Percentiles rank a stretch among this genome's conserved stretches.
These are phyloP conservation scores for Cybosia mesomella DNA, from an alignment of 2,888 invertebrate genomes.

Conservation along the genomic window DNA sequence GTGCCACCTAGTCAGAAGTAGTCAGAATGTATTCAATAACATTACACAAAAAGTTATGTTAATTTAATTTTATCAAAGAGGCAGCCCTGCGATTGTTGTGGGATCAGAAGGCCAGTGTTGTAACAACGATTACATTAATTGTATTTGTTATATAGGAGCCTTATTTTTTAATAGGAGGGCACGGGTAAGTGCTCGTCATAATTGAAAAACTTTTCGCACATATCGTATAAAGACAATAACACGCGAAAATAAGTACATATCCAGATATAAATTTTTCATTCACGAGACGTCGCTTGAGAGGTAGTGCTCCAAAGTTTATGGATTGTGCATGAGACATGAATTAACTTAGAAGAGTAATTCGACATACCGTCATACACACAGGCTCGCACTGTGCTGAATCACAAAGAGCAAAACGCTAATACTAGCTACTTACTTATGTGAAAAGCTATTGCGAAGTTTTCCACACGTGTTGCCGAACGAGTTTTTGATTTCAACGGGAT, in stretches of 20 bases:
- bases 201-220: background rate
- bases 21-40: too few species aligned
- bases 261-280: constrained; percentile 58
- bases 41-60: too few species aligned
- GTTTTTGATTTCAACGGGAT: constrained; percentile 64
- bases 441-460: constrained; percentile 79
- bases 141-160: too few species aligned
- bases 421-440: constrained; percentile 80
- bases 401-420: constrained; percentile 83
- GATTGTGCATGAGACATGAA: constrained; percentile 80
- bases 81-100: too few species aligned
- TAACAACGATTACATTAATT: too few species aligned
- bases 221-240: constrained; percentile 12
- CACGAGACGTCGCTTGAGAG: constrained; percentile 56
- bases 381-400: constrained; percentile 65
- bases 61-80: too few species aligned
- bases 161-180: too few species aligned
- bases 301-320: constrained; percentile 73
- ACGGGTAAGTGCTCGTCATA: too few species aligned
- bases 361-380: constrained; percentile 70
- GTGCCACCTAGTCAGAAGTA: too few species aligned
- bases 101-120: too few species aligned
- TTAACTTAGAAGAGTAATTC: constrained; percentile 82
- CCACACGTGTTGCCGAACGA: constrained; percentile 68
- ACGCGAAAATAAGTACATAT: constrained; percentile 8